A percentile compares a stretch with the other conserved stretches of the same genome.
phyloP scores from a whole-genome alignment of 1,140 invertebrate species.

The Dendroctonus ponderosae region DNA sequence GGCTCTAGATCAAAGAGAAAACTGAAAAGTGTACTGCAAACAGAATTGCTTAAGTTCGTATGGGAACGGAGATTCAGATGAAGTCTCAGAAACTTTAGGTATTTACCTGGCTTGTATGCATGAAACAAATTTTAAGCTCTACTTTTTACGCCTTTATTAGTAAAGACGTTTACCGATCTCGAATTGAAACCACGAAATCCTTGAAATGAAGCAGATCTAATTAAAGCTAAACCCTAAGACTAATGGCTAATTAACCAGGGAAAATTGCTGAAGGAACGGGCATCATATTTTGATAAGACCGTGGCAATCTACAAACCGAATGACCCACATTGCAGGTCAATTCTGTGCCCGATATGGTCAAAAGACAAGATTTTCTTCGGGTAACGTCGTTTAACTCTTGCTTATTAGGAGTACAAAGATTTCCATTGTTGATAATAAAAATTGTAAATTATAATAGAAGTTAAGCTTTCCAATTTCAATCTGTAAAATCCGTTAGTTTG shows the following conservation, averaged over 20 bases:
- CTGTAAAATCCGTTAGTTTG: too few relatives aligned
- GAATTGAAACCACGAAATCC: too few relatives aligned
- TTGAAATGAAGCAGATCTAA: conserved; percentile 4
- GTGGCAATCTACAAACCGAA: conserved; percentile 21
- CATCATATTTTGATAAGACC: conserved; percentile 30
- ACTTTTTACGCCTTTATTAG: too few relatives aligned
- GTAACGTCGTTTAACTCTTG: conserved; percentile 18
- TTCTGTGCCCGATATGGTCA: conserved; percentile 24
- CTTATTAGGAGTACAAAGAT: conserved; percentile 27
- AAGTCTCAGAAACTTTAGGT: too few relatives aligned
- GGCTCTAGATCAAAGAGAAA: too few relatives aligned
- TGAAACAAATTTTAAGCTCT: too few relatives aligned
- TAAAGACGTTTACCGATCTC: too few relatives aligned
- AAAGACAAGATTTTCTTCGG: conserved; percentile 28
- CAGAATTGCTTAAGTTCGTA: too few relatives aligned
- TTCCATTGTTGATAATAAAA: conserved; percentile 28
- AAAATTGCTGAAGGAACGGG: conserved; percentile 22
- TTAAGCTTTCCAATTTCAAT: conserved; percentile 13
- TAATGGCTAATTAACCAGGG: conserved; percentile 21
- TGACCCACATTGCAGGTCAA: conserved; percentile 24
- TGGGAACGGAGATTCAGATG: too few relatives aligned
- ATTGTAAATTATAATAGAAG: conserved; percentile 20
- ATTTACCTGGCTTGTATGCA: too few relatives aligned
- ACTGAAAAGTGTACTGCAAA: too few relatives aligned
- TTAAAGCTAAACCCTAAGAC: conserved; percentile 22